Base-by-base conservation (phyloP, 2,113 vertebrate genomes). In the Tricholaema leucomelas region DNA sequence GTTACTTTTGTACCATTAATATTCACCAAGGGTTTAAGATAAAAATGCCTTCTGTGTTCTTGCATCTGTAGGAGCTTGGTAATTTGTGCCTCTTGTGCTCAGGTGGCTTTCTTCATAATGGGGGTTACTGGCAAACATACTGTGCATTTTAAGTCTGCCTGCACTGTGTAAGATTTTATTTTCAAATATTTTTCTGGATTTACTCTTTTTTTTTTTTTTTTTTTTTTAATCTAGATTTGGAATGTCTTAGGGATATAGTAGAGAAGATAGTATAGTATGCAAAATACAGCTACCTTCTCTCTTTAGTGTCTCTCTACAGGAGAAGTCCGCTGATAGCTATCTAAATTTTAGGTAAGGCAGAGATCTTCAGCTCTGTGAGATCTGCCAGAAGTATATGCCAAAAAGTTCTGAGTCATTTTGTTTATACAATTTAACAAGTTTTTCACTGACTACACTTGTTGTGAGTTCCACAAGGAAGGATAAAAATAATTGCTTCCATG, bases 191-290 rank as follows among this genome's bases (percentile, higher is more conserved):
- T 83, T 70, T 1, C 12, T 84, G 24, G 6, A 30, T 71, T 78
- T 50, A 38, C 36, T 75, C 5, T 40, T 40, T 40, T 42, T 71
- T 79, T 6, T 4, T 75, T 82, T 67, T 79, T 42, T 48, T 21
- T 80, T 7, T 5, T 75, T 82, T 67, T 69, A 38, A 15, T 58
- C 33, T 44, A 16, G 12, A 25, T 56, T 79, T 78, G 12, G 38
- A 66, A 19, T 4, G 5, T 2, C 1, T 5, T 4, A 3, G 8
- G 46, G 11, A 38, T 23, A 20, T 1, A 2, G 5, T n/a, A 61
- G 18, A 21, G 8, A 50, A 61, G n/a, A n/a, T n/a, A n/a, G n/a
- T n/a, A n/a, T n/a, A 9, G 1, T 10, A 15, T 15, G 52, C 3
- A 2, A 59, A 11, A 36, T 61, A 24, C 21, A 77, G 12, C 2